Evolutionary conservation across 2,888 invertebrate species (phyloP).

Genomic region (Acleris literana): DNA sequence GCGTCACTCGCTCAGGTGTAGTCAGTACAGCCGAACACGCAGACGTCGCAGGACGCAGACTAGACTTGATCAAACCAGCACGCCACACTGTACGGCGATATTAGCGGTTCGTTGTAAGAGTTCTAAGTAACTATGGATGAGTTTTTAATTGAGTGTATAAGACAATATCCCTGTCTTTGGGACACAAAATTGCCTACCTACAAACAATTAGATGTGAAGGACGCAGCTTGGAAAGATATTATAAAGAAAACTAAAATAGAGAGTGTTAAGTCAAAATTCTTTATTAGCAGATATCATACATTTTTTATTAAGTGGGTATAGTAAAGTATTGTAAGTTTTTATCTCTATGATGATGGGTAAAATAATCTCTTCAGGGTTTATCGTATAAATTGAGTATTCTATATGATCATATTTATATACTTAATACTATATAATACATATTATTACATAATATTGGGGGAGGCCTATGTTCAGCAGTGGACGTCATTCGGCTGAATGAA

Average conservation of each 20-base stretch:
- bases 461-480: too few relatives aligned
- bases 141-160: conserved; percentile 35
- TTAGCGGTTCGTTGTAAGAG: conserved; percentile 9
- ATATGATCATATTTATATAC: too few relatives aligned
- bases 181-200: conserved; percentile 27
- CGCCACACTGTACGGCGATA: conserved; percentile 14
- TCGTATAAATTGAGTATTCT: too few relatives aligned
- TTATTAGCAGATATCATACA: conserved; percentile 5
- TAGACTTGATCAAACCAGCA: conserved; percentile 12
- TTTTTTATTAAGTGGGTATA: conserved; percentile 1
- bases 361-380: conserved; percentile 8
- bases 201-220: conserved; percentile 1
- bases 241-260: conserved; percentile 31
- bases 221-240: conserved; percentile 36
- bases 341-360: conserved; percentile 10
- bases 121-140: conserved; percentile 16
- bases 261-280: conserved; percentile 23
- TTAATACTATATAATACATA: too few relatives aligned
- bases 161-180: conserved; percentile 37
- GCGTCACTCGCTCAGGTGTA: conserved; percentile 12
- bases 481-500: too few relatives aligned
- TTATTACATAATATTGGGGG: too few relatives aligned
- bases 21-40: conserved; percentile 4
- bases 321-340: conserved; percentile 4
- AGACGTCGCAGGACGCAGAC: conserved; percentile 3